These are phyloP conservation scores for Lasioglossum baleicum DNA, from an alignment of 1,140 invertebrate genomes.

Conservation along the genomic window DNA sequence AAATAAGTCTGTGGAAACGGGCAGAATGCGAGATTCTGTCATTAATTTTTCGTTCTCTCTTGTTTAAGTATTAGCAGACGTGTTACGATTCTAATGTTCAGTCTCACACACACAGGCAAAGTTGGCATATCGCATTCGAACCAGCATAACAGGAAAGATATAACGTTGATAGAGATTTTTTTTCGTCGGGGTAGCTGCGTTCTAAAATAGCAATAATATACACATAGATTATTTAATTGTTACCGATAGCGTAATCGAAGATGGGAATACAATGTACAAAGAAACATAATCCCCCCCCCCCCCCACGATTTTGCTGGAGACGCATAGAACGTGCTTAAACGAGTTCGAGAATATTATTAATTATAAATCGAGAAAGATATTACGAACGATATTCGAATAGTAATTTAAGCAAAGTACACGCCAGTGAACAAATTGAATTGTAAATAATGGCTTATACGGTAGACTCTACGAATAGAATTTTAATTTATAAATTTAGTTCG, in stretches of 20 bases:
- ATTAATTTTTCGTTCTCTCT: neutral
- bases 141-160: too few species aligned
- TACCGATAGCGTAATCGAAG: neutral
- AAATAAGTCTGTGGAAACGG: neutral
- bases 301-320: neutral
- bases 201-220: too few species aligned
- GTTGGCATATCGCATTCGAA: neutral
- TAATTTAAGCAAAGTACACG: neutral
- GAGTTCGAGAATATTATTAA: too few species aligned
- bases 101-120: neutral
- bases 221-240: neutral
- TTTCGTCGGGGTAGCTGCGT: too few species aligned
- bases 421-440: neutral
- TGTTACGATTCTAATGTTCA: neutral
- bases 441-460: neutral
- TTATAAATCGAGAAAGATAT: slow-evolving; percentile 34
- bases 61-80: too few species aligned
- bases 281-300: neutral
- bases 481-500: slow-evolving; percentile 2
- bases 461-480: neutral
- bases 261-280: neutral
- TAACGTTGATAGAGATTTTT: too few species aligned
- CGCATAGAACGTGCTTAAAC: slow-evolving; percentile 21
- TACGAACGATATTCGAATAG: neutral
- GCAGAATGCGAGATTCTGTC: neutral